Evolutionary conservation across 2,888 invertebrate species (phyloP), one percentile per base, ranked within the genome.

Genomic region (Thymelicus sylvestris): DNA sequence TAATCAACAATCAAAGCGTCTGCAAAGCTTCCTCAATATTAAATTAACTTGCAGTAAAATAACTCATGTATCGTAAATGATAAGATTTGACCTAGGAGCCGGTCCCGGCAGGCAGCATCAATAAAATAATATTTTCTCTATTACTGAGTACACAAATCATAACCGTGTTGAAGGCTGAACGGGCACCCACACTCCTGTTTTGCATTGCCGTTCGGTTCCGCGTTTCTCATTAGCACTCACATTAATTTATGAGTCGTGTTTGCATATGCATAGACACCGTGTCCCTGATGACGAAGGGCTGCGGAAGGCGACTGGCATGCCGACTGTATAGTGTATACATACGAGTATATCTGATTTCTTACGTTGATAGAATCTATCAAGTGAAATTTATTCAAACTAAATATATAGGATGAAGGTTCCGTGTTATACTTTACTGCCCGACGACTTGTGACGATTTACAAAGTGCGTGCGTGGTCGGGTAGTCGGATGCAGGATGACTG

Each of bases 181-280:
- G 44, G 73, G 77, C 84, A 84, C 81, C 83, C 86, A 80, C 79
- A 75, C 72, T 73, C 78, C 80, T 74, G 77, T 76, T 84, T 81
- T 77, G 77, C 81, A 82, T 81, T 75, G 73, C 69, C 71, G 69
- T 72, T 55, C 63, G 74, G 84, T 89, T 88, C 89, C 89, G 88
- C 81, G 78, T 88, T 84, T 85, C 84, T 82, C 81, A 86, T 88
- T 86, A 87, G 75, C 85, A 84, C 80, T 82, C 82, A 81, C 81
- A 85, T 85, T 85, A 82, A 86, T 84, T 85, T 87, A 86, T 83
- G 83, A 81, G 74, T 72, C 72, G 73, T 72, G 72, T 70, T 70
- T 70, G 69, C 64, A 69, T 69, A 64, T 64, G 69, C 69, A 69
- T 69, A 55, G 44, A 39, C 69, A 31, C 38, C 41, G 66, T 47